Evolutionary conservation across 2,888 invertebrate genomes (phyloP).

Genomic region (Hydrotaea cyrtoneurina): DNA sequence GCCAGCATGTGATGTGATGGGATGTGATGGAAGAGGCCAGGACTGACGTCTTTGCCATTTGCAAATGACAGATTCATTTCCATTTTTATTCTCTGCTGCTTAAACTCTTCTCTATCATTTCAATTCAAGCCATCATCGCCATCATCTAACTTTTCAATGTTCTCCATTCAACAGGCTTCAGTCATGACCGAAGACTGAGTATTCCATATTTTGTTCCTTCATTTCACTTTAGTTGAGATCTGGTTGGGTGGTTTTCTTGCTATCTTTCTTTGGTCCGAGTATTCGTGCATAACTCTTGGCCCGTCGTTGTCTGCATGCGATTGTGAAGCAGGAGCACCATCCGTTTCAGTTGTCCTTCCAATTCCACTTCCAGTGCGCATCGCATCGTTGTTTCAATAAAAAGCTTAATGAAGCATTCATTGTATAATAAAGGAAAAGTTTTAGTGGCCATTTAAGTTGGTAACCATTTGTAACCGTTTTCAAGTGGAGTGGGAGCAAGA

Average conservation of each 20-base stretch:
- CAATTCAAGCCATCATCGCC: not conserved
- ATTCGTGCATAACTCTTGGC: not conserved
- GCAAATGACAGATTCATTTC: conserved; percentile 47
- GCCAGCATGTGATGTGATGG: not conserved
- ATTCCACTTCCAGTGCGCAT: not conserved
- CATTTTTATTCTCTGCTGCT: conserved; percentile 46
- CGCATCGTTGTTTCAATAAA: conserved; percentile 26
- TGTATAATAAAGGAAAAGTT: conserved; percentile 64
- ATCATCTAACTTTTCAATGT: conserved; percentile 25
- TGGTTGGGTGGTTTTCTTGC: not conserved
- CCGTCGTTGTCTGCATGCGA: conserved; percentile 29
- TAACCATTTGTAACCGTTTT: conserved; percentile 64
- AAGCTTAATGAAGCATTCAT: conserved; percentile 68
- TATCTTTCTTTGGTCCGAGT: not conserved
- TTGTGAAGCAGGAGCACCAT: not conserved
- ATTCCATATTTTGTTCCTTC: not conserved
- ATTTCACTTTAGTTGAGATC: not conserved
- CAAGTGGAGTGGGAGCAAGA: conserved; percentile 58
- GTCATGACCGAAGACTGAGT: not conserved
- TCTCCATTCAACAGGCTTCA: conserved; percentile 59
- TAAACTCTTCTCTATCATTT: conserved; percentile 31
- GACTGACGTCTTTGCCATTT: conserved; percentile 36
- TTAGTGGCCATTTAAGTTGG: conserved; percentile 67
- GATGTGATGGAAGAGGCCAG: conserved; percentile 34
- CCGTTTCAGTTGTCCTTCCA: not conserved